Base-by-base conservation (phyloP, 2,888 invertebrate genomes). In the Chaetogeoica ovagalla region DNA sequence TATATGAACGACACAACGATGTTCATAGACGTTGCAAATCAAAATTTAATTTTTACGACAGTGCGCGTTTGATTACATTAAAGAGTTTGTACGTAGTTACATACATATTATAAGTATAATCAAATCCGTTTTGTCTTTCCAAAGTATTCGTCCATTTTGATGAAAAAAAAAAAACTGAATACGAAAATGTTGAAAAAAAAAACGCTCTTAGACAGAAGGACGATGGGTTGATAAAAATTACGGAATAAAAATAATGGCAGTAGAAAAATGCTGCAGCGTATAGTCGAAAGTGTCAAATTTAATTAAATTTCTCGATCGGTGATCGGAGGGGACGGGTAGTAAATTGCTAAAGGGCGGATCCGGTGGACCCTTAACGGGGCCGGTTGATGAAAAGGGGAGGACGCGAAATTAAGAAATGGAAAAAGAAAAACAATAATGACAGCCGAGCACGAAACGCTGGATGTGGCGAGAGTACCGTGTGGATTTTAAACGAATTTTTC, bases 261-360 rank as follows among this genome's bases (percentile, higher is more conserved):
- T 48, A 15, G 30, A 59, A 57, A 23, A 23, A 21, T 15, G 52
- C 48, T 15, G 52, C 48, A 15, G 21, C 39, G 30, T 30, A 48
- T 39, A 63, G 65, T 57, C 66, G 57, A 71, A 71, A 63, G 63
- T 79, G 62, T 79, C 79, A 79, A 79, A 63, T 71, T 65, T 70
- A 79, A 79, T 79, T 79, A 71, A 71, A 79, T 79, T 79, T 71
- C 71, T 57, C 57, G 1, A 57, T 57, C 55, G 63, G 79, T 79
- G 71, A 79, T 71, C 55, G 71, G 70, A 79, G 43, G 55, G 79
- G 79, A 71, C 63, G 71, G 63, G 43, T 63, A 63, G 79, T 70
- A 63, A 79, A 79, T 79, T 79, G 69, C 60, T 17, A 39, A n/a
- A 57, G 63, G 62, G 62, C 23, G 55, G 55, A 30, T 69, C 48